These are phyloP conservation scores for Mustelus asterias DNA, from an alignment of 2,113 vertebrate species.

Conservation along the genomic window DNA sequence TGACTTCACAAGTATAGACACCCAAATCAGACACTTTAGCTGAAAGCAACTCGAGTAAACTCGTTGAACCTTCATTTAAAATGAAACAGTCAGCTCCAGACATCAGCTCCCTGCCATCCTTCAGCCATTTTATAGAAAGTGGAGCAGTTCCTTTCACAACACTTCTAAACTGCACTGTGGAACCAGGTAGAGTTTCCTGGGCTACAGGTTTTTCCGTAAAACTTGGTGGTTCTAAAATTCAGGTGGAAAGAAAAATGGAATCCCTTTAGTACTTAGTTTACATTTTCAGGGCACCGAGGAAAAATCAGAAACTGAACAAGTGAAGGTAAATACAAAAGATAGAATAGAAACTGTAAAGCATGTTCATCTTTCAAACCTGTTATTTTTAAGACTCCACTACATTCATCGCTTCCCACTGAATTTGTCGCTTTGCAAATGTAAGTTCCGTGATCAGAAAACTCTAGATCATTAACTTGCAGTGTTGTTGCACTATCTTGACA, in stretches of 20 bases:
- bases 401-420: conserved; percentile 75
- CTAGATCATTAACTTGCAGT: conserved; percentile 76
- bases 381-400: conserved; percentile 74
- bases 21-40: conserved; percentile 78
- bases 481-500: conserved; percentile 79
- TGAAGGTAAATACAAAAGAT: not conserved
- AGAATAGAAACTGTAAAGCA: conserved; percentile 3
- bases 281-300: not conserved
- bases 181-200: conserved; percentile 77
- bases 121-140: conserved; percentile 90
- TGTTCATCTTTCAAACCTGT: conserved; percentile 76
- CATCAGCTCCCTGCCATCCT: conserved; percentile 82
- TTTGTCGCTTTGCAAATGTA: conserved; percentile 85
- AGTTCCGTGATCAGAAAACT: conserved; percentile 74
- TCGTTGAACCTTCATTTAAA: conserved; percentile 76
- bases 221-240: conserved; percentile 81
- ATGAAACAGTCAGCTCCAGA: conserved; percentile 84
- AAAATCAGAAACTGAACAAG: not conserved
- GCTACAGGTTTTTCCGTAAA: conserved; percentile 78
- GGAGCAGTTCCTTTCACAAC: conserved; percentile 85
- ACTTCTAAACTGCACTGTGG: conserved; percentile 82
- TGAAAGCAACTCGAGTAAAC: conserved; percentile 85
- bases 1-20: conserved; percentile 85
- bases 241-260: conserved; percentile 50
- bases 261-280: not conserved